Evolutionary conservation across 2,888 invertebrate species (phyloP), one percentile per base, ranked within the genome.

Genomic region (Melipona bicolor): DNA sequence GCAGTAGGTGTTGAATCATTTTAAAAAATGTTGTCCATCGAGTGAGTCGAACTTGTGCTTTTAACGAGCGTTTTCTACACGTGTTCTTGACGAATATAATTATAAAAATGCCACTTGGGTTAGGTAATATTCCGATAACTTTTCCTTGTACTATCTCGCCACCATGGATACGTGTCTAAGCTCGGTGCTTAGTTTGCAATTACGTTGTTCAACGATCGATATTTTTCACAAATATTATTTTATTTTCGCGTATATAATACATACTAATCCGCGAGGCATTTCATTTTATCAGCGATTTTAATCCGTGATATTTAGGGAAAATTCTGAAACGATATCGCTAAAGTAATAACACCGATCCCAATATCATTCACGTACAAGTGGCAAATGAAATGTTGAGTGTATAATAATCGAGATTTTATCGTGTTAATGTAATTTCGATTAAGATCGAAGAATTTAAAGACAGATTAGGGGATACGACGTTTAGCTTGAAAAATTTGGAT

Each of bases 211-310:
- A 19, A 54, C 21, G 49, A 56, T 54, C 54, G 17, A 71, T 72
- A 36, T 36, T 32, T 36, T 15, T 36, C 0, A 27, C 1, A 27
- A 27, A 27, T 27, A 27, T 27, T 27, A 27, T 1, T 27, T 27
- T 27, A 27, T 19, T 71, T 68, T 56, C 19, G 17, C 3, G 9
- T 19, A 2, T 15, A 3, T n/a, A 2, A 43, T 43, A 43, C 43
- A 43, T 2, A 43, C 27, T 61, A 61, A 80, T 80, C 49, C 36
- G 54, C 19, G 54, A 73, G 24, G 81, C 56, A 36, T n/a, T 27
- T 4, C 21, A 32, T 1, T 54, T 72, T 50, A 73, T 62, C 50
- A 27, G 19, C 27, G 62, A 50, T 24, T 59, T 0, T 36, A 50
- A 59, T 9, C 24, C 9, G 9, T 32, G 21, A 43, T 36, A 19